Evolutionary conservation across 2,797 vertebrate species (phyloP).

Genomic region (Falco columbarius): DNA sequence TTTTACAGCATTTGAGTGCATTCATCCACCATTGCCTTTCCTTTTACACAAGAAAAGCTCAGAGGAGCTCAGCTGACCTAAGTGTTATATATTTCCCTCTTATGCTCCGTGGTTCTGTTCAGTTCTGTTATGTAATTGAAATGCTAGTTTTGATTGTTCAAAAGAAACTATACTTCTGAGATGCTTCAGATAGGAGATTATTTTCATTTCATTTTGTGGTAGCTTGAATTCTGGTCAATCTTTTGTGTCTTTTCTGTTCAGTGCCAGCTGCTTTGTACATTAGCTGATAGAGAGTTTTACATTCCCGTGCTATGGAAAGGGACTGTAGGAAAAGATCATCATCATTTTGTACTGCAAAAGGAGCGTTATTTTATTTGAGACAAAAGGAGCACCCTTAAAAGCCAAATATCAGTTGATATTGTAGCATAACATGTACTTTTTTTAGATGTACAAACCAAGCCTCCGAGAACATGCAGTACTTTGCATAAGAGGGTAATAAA

Average conservation of each 20-base stretch:
- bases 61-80: constrained; percentile 19
- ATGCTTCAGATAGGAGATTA: constrained; percentile 28
- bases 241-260: constrained; percentile 14
- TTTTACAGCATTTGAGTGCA: background rate
- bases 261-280: constrained; percentile 24
- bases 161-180: constrained; percentile 35
- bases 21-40: background rate
- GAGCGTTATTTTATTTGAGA: background rate
- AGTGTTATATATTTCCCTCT: background rate
- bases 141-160: constrained; percentile 30
- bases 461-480: background rate
- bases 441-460: background rate
- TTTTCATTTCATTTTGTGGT: constrained; percentile 43
- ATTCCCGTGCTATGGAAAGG: background rate
- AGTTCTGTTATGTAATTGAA: constrained; percentile 26
- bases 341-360: background rate
- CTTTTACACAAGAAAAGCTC: constrained; percentile 20
- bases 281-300: constrained; percentile 11
- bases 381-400: constrained; percentile 1
- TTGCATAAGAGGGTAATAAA: background rate
- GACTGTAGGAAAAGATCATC: background rate
- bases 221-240: constrained; percentile 45
- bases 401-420: background rate
- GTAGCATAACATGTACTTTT: background rate
- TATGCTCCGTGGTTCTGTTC: background rate